Conservation (phyloP, 1,140 invertebrate genomes). For the Trichomalopsis sarcophagae region DNA sequence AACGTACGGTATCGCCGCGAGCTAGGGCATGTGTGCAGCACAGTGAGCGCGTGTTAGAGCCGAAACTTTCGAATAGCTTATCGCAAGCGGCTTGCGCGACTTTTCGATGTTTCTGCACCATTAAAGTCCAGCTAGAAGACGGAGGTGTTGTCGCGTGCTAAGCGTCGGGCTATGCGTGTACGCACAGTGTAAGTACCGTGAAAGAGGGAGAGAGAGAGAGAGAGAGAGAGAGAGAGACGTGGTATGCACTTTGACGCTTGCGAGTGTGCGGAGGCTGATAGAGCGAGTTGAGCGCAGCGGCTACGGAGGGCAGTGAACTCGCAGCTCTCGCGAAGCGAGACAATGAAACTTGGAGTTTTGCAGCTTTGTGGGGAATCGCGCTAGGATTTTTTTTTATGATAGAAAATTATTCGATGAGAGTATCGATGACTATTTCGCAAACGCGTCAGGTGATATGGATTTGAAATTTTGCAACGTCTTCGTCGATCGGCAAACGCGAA, state of each 20-base stretch:
- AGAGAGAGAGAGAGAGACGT: background rate
- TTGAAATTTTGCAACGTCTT: too few relatives aligned
- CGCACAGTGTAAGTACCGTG: background rate
- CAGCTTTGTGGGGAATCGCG: background rate
- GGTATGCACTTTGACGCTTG: slow-evolving; percentile 24
- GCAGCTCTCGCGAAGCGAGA: background rate
- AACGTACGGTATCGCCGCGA: background rate
- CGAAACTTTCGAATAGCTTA: slow-evolving; percentile 38
- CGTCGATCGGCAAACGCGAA: background rate
- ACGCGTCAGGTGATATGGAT: too few relatives aligned
- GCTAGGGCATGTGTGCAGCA: background rate
- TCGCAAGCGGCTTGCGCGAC: slow-evolving; percentile 10
- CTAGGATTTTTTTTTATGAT: too few relatives aligned
- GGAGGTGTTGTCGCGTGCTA: slow-evolving; percentile 13
- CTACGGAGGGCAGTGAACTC: slow-evolving; percentile 8
- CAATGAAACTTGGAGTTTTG: background rate
- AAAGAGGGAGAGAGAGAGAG: too few relatives aligned
- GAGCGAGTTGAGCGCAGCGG: too few relatives aligned
- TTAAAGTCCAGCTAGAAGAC: background rate
- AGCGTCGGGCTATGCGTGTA: background rate
- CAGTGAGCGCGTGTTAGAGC: background rate
- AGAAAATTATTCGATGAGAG: too few relatives aligned
- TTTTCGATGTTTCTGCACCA: slow-evolving; percentile 41
- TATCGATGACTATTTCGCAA: too few relatives aligned
- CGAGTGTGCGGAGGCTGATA: background rate